These are phyloP conservation scores for Sebastes glaucus DNA, from an alignment of 2,797 vertebrate genomes.

Conservation along the genomic window DNA sequence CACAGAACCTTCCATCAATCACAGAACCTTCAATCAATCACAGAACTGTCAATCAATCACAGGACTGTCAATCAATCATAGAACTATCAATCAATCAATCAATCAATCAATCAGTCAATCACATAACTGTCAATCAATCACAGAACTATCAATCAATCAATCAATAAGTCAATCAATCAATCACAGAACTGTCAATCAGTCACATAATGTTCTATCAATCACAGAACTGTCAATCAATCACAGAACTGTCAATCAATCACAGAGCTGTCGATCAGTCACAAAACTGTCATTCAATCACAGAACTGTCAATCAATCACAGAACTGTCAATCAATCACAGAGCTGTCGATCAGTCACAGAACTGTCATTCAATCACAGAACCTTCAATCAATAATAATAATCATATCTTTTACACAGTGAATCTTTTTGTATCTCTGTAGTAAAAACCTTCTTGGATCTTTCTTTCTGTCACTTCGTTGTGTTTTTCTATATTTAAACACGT, in stretches of 20 bases:
- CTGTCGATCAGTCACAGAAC: not conserved
- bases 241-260: slow-evolving; percentile 67
- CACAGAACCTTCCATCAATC: slow-evolving; percentile 83
- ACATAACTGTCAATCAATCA: rapidly evolving
- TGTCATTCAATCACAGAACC: not conserved
- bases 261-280: slow-evolving; percentile 81
- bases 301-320: not conserved
- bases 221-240: not conserved
- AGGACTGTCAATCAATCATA: not conserved
- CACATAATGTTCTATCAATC: rapidly evolving
- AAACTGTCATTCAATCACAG: not conserved
- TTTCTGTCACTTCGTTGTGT: not conserved
- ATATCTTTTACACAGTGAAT: not conserved
- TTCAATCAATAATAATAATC: not conserved
- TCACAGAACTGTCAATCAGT: not conserved
- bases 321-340: not conserved
- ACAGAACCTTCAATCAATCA: slow-evolving; percentile 65
- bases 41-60: slow-evolving; percentile 79
- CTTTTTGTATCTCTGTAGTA: not conserved
- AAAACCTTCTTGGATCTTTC: not conserved
- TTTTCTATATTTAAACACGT: not conserved
- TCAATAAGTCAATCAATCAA: no score
- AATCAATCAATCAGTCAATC: no score
- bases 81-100: rapidly evolving
- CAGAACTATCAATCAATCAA: rapidly evolving